Evolutionary conservation across 2,888 invertebrate genomes (phyloP).

Genomic region (Dione juno): DNA sequence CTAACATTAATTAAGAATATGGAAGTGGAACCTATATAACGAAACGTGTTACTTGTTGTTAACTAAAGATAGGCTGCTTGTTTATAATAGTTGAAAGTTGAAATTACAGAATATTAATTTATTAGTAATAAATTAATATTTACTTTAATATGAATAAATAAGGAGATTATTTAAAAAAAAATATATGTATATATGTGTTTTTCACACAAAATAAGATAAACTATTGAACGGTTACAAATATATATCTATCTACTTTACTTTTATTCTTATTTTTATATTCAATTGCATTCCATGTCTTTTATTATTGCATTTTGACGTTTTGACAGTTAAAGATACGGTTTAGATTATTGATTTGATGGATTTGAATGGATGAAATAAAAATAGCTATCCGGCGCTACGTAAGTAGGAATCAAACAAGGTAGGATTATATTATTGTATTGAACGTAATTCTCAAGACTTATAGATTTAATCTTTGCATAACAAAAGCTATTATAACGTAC

Average conservation of each 20-base stretch:
- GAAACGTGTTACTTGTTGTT: too few relatives aligned
- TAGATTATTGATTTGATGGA: neutral
- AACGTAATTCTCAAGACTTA: neutral
- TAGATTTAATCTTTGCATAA: neutral
- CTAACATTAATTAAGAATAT: neutral
- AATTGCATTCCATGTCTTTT: neutral
- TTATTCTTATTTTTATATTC: conserved; percentile 2
- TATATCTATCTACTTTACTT: neutral
- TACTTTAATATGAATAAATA: too few relatives aligned
- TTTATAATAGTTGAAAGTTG: too few relatives aligned
- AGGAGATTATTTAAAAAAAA: too few relatives aligned
- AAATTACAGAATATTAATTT: too few relatives aligned
- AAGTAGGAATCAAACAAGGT: neutral
- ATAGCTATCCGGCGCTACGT: neutral
- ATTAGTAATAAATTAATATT: too few relatives aligned
- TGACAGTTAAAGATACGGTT: conserved; percentile 14
- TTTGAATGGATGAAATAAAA: conserved; percentile 8
- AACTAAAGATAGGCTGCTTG: too few relatives aligned
- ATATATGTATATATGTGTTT: neutral
- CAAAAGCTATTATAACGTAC: neutral
- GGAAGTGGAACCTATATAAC: neutral
- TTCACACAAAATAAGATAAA: neutral
- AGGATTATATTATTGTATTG: neutral
- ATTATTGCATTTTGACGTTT: conserved; percentile 7
- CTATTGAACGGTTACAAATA: neutral